Evolutionary conservation across 2,113 vertebrate species (phyloP), one percentile per base, ranked within the genome.

Genomic region (Bos javanicus): DNA sequence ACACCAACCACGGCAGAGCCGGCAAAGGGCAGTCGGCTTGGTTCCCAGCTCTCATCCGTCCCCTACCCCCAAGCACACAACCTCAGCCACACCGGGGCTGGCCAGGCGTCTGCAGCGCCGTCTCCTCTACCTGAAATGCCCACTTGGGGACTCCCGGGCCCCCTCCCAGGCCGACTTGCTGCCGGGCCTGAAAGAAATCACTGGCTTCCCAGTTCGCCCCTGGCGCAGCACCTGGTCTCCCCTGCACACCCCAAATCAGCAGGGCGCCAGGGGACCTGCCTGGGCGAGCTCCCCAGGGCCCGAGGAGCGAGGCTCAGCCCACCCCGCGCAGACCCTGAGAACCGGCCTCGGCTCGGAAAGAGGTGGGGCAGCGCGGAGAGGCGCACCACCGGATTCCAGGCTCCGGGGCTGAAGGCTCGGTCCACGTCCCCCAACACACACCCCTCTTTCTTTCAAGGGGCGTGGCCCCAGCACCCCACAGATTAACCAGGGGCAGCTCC

Each of bases 381-480:
- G 33, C 21, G 33, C 50, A 80, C 57, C n/a, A 3, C 50, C 43
- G 50, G 25, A 91, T 21, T 54, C 17, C 17, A 21, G 33, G 36
- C 28, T 64, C 74, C 5, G 59, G 62, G 67, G 9, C 88, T 92
- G 52, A 80, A 71, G 48, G 64, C 74, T 64, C 11, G 0, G 56
- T 60, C 59, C 54, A 10, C 16, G 30, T 43, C 89, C 74, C 83
- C 52, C 83, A 48, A 57, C 19, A 87, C 87, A 85, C 96, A 92
- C 92, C 78, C 96, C 95, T 64, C 95, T 97, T 97, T 96, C 98
- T 98, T 98, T 97, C 95, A 97, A 98, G 96, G 97, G 97, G 95
- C 97, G 96, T 98, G 97, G 96, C 85, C 94, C 97, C 96, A n/a
- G 91, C 91, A 93, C 96, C 97, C 95, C 95, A 67, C 85, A 43